Conservation (phyloP, 2,888 invertebrate genomes). For the Dryococelus australis region DNA sequence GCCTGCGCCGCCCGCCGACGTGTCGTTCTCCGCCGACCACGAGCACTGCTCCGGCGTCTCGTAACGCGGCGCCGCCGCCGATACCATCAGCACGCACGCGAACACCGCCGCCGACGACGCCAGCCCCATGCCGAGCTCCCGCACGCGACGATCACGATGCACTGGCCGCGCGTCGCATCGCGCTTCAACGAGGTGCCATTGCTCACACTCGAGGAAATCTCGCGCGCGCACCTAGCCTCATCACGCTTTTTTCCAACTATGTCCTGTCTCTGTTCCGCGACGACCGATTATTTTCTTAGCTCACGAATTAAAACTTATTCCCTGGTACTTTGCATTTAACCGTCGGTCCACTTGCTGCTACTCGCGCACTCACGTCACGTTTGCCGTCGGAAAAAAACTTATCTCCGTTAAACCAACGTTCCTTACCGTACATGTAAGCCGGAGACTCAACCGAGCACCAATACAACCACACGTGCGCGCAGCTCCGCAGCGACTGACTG, state of each 20-base stretch:
- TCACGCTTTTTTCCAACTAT: no score
- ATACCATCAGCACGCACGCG: constrained; percentile 11
- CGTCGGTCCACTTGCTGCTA: no score
- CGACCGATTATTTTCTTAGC: no score
- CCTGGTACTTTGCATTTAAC: no score
- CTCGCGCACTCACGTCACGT: no score
- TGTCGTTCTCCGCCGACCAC: constrained; percentile 61
- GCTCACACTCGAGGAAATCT: neutral
- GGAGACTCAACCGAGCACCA: constrained; percentile 61
- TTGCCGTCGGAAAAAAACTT: no score
- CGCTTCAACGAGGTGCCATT: neutral
- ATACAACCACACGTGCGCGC: constrained; percentile 50
- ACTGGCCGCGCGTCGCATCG: neutral
- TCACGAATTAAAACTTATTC: no score
- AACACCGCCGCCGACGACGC: constrained; percentile 31
- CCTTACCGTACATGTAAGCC: constrained; percentile 58
- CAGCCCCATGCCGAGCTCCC: neutral
- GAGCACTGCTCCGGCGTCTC: constrained; percentile 59
- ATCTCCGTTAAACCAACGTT: no score
- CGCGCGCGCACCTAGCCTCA: constrained; percentile 19
- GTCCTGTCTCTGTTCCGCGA: no score
- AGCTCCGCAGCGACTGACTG: constrained; percentile 30
- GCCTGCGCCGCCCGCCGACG: constrained; percentile 55
- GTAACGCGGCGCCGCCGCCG: constrained; percentile 38
- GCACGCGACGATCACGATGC: no score